These are phyloP conservation scores for Dryoscopus gambensis DNA, from an alignment of 2,113 vertebrate genomes.

Conservation along the genomic window DNA sequence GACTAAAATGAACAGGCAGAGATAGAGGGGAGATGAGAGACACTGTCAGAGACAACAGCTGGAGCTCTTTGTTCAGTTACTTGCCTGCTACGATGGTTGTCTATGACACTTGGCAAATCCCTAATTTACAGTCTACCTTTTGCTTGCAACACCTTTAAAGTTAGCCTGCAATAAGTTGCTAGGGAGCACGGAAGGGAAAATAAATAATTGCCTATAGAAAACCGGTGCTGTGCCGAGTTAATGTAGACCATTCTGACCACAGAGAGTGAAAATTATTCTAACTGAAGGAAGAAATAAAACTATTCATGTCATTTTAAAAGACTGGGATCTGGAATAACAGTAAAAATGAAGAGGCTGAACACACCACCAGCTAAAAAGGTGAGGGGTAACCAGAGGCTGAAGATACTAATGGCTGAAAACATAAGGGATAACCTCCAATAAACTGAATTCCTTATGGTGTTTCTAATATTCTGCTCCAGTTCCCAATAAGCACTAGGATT, in stretches of 20 bases:
- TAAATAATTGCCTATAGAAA: background rate
- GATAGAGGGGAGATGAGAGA: background rate
- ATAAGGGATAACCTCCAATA: background rate
- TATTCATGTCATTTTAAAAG: background rate
- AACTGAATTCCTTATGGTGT: slow-evolving; percentile 11
- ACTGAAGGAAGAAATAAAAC: background rate
- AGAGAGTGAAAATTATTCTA: background rate
- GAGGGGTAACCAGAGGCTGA: background rate
- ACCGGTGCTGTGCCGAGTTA: background rate
- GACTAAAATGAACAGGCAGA: background rate
- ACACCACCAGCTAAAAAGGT: background rate
- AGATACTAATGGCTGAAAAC: background rate
- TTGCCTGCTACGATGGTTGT: background rate
- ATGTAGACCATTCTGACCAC: background rate
- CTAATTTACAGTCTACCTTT: background rate
- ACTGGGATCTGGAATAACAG: background rate
- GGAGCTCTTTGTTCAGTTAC: background rate
- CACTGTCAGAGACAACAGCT: background rate
- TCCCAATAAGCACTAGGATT: slow-evolving; percentile 5
- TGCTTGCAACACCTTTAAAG: background rate
- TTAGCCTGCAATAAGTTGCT: background rate
- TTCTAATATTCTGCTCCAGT: slow-evolving; percentile 15
- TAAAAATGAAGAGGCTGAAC: background rate
- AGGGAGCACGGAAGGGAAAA: background rate
- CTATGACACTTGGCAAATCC: background rate